Evolutionary conservation across 30 jellyfish, hydroid and myxozoan species (phyloP), one percentile per base, ranked within the genome.

Genomic region (Turritopsis dohrnii): DNA sequence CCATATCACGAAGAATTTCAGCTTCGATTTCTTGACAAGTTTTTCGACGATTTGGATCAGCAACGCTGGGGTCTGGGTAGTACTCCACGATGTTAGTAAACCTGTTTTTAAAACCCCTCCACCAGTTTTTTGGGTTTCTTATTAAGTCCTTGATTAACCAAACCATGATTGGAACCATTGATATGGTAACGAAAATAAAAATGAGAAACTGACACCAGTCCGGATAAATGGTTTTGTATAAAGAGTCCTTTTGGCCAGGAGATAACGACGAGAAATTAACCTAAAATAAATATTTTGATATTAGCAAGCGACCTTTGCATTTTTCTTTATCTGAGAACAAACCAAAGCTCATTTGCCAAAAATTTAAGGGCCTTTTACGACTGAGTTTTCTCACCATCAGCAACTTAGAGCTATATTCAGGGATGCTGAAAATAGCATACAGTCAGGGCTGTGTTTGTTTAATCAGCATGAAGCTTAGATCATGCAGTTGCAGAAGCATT

Each of bases 171-270:
- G 97, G 97, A 4, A 72, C 65, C 24, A 92, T 92, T 72, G 96
- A 85, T 24, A 72, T 66, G 54, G 86, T 66, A 24, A 92, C 89
- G 26, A 92, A 84, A 21, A 88, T 71, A 25, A 92, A 84, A 18
- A 92, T 84, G 27, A 92, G 60, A 71, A 92, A 92, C 79, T 92
- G 96, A 1, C 89, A 96, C 97, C 97, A 92, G 41, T 91, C 97
- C 27, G 97, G 97, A 69, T 92, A 92, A 13, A 73, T 66, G 53
- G 85, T 74, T 21, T 54, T 20, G 28, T 86, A 71, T 26, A 94
- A 84, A 86, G 96, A 87, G 24, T 74, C 82, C 71, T 84, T 81
- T 20, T 90, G 71, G 23, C 97, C 97, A 72, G 72, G 65, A 28
- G 80, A 21, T 30, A 66, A 22, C 18, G 88, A 20, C 16, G 95